Base-by-base conservation (phyloP, 1,140 invertebrate species). In the Papilio dardanus region DNA sequence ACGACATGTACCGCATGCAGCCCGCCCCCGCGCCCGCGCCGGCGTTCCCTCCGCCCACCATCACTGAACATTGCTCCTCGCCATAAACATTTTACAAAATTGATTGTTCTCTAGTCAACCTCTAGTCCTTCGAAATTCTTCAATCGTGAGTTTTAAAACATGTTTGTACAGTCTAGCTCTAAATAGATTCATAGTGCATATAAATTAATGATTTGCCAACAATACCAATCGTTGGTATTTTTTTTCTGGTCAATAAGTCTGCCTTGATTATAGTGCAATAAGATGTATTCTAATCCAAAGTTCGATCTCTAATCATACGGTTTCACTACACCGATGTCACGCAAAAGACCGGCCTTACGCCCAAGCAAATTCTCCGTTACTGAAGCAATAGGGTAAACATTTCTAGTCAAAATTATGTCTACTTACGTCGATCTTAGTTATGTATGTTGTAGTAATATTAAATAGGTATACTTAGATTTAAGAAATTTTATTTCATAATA, bases 1-100 rank as follows among this genome's bases (percentile, higher is more conserved):
- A 97, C 65, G 97, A 98, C 89, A 98, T 98, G 96, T 97, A 97
- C 92, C 95, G 96, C 74, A 96, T 96, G 96, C 96, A 96, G 79
- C 91, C 90, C 0, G 89, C 89, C 4, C 90, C 90, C 2, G 74
- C 86, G 1, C 87, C 88, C 2, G 80, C 82, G 19, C 81, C 86
- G 1, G 31, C n/a, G 5, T 35, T 40, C 1, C 74, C 82, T 1
- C 42, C 79, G 10, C 74, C 81, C 8, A 62, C 81, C 2, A 74
- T 80, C 42, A 82, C 84, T 2, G 88, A 91, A 21, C 85, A 88
- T 50, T 90, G 89, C 50, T 76, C 84, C 35, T 89, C 91, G 7
- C 88, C 90, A 19, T 91, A 86, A 83, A 24, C 24, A n/a, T 24
- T 24, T 24, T 21, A 54, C 3, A 28, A 62, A 5, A 62, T 4